Evolutionary conservation across 2,797 vertebrate genomes (phyloP).

Genomic region (Peromyscus aztecus): DNA sequence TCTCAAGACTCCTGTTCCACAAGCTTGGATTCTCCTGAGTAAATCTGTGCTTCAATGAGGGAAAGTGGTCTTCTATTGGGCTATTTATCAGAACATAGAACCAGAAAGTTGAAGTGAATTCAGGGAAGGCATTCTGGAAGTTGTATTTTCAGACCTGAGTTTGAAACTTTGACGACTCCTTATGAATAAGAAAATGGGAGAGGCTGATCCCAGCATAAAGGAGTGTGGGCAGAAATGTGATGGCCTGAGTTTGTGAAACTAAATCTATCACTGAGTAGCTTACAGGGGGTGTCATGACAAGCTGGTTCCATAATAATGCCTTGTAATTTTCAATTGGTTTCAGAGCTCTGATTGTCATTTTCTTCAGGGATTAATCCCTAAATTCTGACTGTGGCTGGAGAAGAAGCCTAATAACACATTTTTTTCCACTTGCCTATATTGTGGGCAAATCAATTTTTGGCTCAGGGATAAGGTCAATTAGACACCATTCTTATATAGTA

Average conservation of each 20-base stretch:
- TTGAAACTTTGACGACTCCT: constrained; percentile 2
- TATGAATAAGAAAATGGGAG: background rate
- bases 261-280: background rate
- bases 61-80: background rate
- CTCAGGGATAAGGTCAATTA: background rate
- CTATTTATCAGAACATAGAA: background rate
- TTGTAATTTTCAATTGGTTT: background rate
- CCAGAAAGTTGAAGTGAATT: background rate
- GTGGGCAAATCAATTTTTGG: background rate
- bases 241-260: background rate
- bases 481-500: background rate
- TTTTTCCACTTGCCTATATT: background rate
- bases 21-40: background rate
- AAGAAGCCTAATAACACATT: background rate
- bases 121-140: constrained; percentile 46
- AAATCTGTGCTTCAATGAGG: background rate
- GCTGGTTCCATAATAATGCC: background rate
- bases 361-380: background rate
- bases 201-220: background rate
- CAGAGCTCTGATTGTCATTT: background rate
- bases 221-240: background rate
- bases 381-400: background rate
- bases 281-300: background rate
- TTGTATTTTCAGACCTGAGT: background rate
- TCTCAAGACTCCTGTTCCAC: background rate